phyloP scores from a whole-genome alignment of 1,140 invertebrate genomes.

The Penaeus indicus region DNA sequence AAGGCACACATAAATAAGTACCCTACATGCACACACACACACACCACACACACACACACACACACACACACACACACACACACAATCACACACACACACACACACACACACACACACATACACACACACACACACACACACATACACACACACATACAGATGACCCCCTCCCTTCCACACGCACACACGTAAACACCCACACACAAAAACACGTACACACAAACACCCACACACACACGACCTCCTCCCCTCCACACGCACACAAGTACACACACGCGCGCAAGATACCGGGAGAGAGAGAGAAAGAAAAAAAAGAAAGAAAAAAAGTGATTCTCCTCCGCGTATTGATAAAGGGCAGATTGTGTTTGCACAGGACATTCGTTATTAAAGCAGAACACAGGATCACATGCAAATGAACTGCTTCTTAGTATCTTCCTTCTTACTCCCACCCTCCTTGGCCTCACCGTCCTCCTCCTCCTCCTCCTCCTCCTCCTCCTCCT shows the following conservation, averaged over 20 bases:
- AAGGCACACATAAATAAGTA: neutral
- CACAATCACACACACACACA: neutral
- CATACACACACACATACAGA: too few relatives aligned
- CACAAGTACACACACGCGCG: too few relatives aligned
- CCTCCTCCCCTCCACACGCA: too few relatives aligned
- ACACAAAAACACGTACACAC: too few relatives aligned
- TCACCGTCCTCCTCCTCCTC: neutral
- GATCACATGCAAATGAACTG: constrained; percentile 41
- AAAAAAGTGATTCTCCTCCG: neutral
- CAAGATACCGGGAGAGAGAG: too few relatives aligned
- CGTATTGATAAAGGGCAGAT: constrained; percentile 24
- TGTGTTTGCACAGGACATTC: constrained; percentile 37
- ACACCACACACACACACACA: too few relatives aligned
- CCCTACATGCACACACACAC: too few relatives aligned
- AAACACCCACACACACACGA: too few relatives aligned
- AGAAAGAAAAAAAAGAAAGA: too few relatives aligned
- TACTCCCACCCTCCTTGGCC: neutral
- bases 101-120: neutral
- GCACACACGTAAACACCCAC: too few relatives aligned
- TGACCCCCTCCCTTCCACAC: too few relatives aligned
- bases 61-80: too few relatives aligned
- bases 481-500: neutral
- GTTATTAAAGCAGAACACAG: constrained; percentile 47
- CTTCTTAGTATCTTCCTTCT: neutral
- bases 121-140: neutral